Evolutionary conservation across 2,797 vertebrate genomes (phyloP).

Genomic region (Enteromius fasciolatus): DNA sequence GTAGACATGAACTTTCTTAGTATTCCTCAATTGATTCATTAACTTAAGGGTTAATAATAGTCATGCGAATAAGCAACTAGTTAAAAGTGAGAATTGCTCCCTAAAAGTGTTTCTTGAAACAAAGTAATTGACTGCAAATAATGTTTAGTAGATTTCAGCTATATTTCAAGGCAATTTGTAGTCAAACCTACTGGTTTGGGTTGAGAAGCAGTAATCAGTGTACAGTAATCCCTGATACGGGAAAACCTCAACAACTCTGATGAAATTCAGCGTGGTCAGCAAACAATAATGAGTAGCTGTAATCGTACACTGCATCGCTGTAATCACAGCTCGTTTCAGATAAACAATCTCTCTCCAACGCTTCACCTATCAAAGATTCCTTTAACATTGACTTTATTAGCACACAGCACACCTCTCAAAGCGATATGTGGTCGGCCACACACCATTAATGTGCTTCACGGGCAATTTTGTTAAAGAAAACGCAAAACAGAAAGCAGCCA

Average conservation of each 20-base stretch:
- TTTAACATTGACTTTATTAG: constrained; percentile 68
- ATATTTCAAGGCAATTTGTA: background rate
- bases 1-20: no score
- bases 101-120: background rate
- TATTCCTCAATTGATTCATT: no score
- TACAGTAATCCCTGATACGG: background rate
- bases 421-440: constrained; percentile 58
- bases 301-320: constrained; percentile 57
- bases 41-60: background rate
- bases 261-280: background rate
- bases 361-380: constrained; percentile 60
- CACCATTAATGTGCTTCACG: constrained; percentile 76
- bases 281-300: constrained; percentile 35
- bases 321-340: constrained; percentile 67
- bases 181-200: background rate
- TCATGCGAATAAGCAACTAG: background rate
- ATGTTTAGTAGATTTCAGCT: background rate
- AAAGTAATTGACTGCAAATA: background rate
- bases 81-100: background rate
- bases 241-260: background rate
- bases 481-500: constrained; percentile 71
- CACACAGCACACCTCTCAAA: constrained; percentile 62
- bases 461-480: constrained; percentile 76
- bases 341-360: constrained; percentile 69
- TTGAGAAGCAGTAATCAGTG: background rate